phyloP scores from a whole-genome alignment of 2,888 invertebrate species.

The Eurytoma californica region DNA sequence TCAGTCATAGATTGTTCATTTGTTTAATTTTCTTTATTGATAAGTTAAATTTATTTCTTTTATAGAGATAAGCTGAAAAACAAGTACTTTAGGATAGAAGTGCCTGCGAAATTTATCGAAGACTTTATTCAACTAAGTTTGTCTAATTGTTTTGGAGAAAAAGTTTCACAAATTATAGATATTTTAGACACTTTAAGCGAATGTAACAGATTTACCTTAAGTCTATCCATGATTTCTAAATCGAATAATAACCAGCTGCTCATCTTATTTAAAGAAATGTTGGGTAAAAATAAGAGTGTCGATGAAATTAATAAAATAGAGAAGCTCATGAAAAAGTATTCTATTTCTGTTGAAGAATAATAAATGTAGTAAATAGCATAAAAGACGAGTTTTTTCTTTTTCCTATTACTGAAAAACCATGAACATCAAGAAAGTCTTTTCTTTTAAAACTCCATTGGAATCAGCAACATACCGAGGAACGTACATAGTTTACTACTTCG shows the following conservation, averaged over 20 bases:
- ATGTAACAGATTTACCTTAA: constrained; percentile 67
- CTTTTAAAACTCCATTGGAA: too few relatives aligned
- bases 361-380: background rate
- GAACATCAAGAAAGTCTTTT: too few relatives aligned
- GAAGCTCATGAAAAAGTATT: constrained; percentile 20
- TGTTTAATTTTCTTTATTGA: background rate
- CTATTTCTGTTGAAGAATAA: background rate
- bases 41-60: constrained; percentile 15
- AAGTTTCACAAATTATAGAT: constrained; percentile 59
- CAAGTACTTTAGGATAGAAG: constrained; percentile 64
- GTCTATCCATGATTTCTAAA: constrained; percentile 55
- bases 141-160: constrained; percentile 45
- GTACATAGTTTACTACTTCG: too few relatives aligned
- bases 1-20: constrained; percentile 4
- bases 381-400: background rate
- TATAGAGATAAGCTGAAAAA: constrained; percentile 60
- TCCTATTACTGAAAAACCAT: too few relatives aligned
- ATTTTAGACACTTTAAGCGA: constrained; percentile 62
- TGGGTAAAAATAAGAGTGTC: background rate
- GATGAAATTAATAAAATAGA: constrained; percentile 9
- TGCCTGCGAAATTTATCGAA: constrained; percentile 62
- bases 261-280: constrained; percentile 36
- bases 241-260: constrained; percentile 5
- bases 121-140: constrained; percentile 61
- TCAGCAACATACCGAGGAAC: too few relatives aligned